Evolutionary conservation across 2,113 vertebrate genomes (phyloP).

Genomic region (Marcusenius ussheri): DNA sequence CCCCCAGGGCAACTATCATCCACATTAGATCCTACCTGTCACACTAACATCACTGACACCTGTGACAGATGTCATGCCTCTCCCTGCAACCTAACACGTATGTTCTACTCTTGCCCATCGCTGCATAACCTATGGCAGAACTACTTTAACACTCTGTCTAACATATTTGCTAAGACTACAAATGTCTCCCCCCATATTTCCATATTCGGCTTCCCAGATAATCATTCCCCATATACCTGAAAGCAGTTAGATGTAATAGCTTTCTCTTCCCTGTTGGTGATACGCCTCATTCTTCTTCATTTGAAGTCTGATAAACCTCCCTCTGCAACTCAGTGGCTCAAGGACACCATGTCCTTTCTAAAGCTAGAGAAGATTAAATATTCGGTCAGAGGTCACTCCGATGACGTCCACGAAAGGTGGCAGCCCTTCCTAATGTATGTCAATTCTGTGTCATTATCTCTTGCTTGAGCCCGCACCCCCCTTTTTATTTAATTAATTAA

Average conservation of each 20-base stretch:
- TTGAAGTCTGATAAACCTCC: not conserved
- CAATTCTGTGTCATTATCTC: not conserved
- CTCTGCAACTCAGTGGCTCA: not conserved
- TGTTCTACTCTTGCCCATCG: not conserved
- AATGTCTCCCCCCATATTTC: not conserved
- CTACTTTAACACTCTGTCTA: not conserved
- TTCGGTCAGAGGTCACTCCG: not conserved
- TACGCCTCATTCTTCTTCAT: not conserved
- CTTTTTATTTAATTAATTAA: too few relatives aligned
- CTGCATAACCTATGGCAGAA: not conserved
- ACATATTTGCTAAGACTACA: not conserved
- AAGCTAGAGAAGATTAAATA: not conserved
- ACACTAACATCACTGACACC: not conserved
- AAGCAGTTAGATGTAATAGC: not conserved
- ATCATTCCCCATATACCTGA: not conserved
- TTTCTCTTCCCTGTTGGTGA: slow-evolving; percentile 2
- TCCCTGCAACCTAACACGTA: not conserved
- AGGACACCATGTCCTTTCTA: not conserved
- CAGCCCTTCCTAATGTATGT: not conserved
- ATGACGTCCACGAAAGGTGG: not conserved
- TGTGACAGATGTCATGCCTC: slow-evolving; percentile 11
- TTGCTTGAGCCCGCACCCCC: too few relatives aligned
- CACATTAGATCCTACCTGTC: too few relatives aligned
- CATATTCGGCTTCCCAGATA: not conserved
- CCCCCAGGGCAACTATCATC: too few relatives aligned